phyloP scores from a whole-genome alignment of 2,797 vertebrate genomes.

The Onychomys leucogaster region DNA sequence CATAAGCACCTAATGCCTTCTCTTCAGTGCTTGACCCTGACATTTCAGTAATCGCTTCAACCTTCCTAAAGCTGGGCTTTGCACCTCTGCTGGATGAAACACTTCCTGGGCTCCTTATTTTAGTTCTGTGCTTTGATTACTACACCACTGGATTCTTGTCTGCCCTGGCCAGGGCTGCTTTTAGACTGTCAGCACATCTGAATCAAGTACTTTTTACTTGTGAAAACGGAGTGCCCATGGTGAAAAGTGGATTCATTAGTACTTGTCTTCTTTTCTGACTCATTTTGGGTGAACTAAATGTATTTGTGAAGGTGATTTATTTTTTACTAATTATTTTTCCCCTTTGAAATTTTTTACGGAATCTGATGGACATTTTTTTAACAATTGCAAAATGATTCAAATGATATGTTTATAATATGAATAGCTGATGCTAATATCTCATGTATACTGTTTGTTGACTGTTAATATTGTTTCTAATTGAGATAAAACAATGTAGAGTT shows the following conservation, averaged over 20 bases:
- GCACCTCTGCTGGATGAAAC: constrained; percentile 72
- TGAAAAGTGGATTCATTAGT: constrained; percentile 34
- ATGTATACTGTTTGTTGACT: background rate
- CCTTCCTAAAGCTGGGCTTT: constrained; percentile 52
- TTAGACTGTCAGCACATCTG: constrained; percentile 59
- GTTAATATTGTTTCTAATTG: constrained; percentile 22
- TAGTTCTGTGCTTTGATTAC: constrained; percentile 72
- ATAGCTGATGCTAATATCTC: background rate
- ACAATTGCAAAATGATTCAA: background rate
- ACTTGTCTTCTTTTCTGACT: constrained; percentile 46
- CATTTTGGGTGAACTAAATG: constrained; percentile 4
- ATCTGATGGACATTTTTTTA: background rate
- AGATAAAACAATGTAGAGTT: constrained; percentile 19
- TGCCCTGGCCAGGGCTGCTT: constrained; percentile 54
- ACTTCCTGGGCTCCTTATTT: constrained; percentile 68
- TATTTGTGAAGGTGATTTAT: background rate
- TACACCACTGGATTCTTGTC: constrained; percentile 43
- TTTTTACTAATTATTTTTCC: background rate
- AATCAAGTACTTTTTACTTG: constrained; percentile 47
- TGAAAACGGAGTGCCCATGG: constrained; percentile 20
- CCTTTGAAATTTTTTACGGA: background rate
- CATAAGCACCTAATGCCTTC: constrained; percentile 61
- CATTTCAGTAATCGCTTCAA: constrained; percentile 82
- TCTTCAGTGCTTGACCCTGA: constrained; percentile 52
- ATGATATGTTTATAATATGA: background rate